Evolutionary conservation across 2,797 vertebrate genomes (phyloP).

Genomic region (Microchirus variegatus): DNA sequence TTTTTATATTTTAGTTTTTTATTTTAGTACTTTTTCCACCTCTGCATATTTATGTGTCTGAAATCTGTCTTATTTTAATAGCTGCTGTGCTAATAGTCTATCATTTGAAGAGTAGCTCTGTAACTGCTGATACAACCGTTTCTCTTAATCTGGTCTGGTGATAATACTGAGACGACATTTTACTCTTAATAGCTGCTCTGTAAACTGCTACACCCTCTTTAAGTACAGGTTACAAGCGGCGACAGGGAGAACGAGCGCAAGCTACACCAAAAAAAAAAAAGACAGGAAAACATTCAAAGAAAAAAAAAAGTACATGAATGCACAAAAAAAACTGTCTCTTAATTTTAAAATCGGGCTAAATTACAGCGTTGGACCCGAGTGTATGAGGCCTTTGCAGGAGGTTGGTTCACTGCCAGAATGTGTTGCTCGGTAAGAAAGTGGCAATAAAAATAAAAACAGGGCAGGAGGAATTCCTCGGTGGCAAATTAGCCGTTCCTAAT

Average conservation of each 20-base stretch:
- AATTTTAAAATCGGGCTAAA: conserved; percentile 63
- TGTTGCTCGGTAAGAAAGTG: conserved; percentile 60
- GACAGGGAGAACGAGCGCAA: conserved; percentile 52
- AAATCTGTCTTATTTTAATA: conserved; percentile 51
- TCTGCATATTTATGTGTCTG: conserved; percentile 55
- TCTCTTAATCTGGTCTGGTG: conserved; percentile 72
- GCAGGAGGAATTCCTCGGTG: conserved; percentile 67
- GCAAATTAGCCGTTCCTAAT: conserved; percentile 79
- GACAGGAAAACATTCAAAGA: conserved; percentile 24
- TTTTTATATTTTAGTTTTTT: too few species aligned
- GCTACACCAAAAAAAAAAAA: conserved; percentile 49
- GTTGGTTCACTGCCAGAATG: conserved; percentile 40
- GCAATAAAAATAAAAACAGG: conserved; percentile 77
- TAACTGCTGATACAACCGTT: conserved; percentile 77
- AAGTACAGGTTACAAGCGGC: conserved; percentile 76
- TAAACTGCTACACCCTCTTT: conserved; percentile 78
- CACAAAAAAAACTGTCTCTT: conserved; percentile 56
- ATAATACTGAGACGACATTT: conserved; percentile 75
- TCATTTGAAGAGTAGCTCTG: conserved; percentile 67
- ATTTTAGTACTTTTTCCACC: too few species aligned
- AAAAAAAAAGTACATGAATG: conserved; percentile 52
- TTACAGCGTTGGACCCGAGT: conserved; percentile 56
- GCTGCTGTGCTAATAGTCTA: conserved; percentile 59
- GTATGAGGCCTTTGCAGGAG: conserved; percentile 28
- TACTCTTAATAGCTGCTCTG: conserved; percentile 78